Base-by-base conservation (phyloP, 2,888 invertebrate genomes). In the Sceliomorpha sp. region DNA sequence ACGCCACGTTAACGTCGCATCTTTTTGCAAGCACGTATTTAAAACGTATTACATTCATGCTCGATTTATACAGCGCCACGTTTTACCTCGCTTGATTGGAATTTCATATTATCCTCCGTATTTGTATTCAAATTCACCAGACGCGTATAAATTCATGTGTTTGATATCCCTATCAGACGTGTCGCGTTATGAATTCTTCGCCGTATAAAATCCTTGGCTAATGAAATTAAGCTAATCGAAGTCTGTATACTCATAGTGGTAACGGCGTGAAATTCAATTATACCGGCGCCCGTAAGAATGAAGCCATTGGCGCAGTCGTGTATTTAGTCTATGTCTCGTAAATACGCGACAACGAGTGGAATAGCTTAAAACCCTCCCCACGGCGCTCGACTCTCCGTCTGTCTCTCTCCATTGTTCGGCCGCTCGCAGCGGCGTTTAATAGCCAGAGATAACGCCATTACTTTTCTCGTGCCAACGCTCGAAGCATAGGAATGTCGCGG, bases 361-460 rank as follows among this genome's bases (percentile, higher is more conserved):
- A 67, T 55, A 31, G 63, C 48, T 63, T 62, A 50, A 42, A 55
- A 39, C 27, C 39, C 51, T 14, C 51, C 51, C 62, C 24, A 39
- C 4, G 29, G 37, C 31, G 2, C 20, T 20, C 50, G 31, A 6
- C 36, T 48, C 36, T 31, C 26, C 17, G 32, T 42, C 42, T 20
- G 51, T 68, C 60, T 60, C 39, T 55, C 12, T 59, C 55, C 14
- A 55, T 68, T 66, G 70, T 68, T 73, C 64, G 63, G 40, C 59
- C 67, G 44, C 58, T 48, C 56, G 56, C 56, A 48, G 59, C 63
- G 69, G 51, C 47, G 37, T 75, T 68, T 75, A 74, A 76, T 73
- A 72, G 75, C 72, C 69, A 53, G 58, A 53, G 58, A 27, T 53
- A 60, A 69, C 73, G 60, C 72, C 75, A 74, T 77, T 73, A 77